Conservation (phyloP, 2,888 invertebrate genomes). For the Mantis religiosa region DNA sequence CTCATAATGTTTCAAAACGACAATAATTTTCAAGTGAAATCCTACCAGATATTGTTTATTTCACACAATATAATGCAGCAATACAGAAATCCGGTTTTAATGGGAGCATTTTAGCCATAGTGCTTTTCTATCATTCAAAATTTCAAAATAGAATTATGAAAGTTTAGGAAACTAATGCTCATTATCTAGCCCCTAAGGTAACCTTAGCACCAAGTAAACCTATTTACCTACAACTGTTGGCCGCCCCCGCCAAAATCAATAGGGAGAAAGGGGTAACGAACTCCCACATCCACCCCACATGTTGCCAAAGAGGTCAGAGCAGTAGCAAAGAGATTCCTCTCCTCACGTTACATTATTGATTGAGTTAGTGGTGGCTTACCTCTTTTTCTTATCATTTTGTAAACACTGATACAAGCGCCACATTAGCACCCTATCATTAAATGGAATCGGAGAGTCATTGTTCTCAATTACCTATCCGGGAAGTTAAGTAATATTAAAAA, state of each 20-base stretch:
- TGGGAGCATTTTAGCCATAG: too few relatives aligned
- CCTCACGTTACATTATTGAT: not conserved
- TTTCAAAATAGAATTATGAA: not conserved
- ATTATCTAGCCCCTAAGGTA: not conserved
- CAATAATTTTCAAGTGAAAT: too few relatives aligned
- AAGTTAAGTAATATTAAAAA: too few relatives aligned
- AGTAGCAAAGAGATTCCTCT: not conserved
- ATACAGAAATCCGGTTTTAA: too few relatives aligned
- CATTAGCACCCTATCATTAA: too few relatives aligned
- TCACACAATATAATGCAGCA: too few relatives aligned
- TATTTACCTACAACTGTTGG: not conserved
- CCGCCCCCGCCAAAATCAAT: conserved; percentile 15
- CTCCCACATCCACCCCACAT: conserved; percentile 3
- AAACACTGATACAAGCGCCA: too few relatives aligned
- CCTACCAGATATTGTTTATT: too few relatives aligned
- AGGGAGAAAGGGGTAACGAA: conserved; percentile 4
- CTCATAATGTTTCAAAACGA: too few relatives aligned
- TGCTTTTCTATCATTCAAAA: not conserved
- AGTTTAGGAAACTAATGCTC: not conserved
- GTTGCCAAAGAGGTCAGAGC: not conserved
- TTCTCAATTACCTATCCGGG: too few relatives aligned
- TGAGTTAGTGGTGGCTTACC: not conserved
- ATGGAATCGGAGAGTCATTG: too few relatives aligned
- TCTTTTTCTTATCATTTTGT: not conserved
- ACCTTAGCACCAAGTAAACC: not conserved